Base-by-base conservation (phyloP, 2,888 invertebrate species). In the Julus scandinavius region DNA sequence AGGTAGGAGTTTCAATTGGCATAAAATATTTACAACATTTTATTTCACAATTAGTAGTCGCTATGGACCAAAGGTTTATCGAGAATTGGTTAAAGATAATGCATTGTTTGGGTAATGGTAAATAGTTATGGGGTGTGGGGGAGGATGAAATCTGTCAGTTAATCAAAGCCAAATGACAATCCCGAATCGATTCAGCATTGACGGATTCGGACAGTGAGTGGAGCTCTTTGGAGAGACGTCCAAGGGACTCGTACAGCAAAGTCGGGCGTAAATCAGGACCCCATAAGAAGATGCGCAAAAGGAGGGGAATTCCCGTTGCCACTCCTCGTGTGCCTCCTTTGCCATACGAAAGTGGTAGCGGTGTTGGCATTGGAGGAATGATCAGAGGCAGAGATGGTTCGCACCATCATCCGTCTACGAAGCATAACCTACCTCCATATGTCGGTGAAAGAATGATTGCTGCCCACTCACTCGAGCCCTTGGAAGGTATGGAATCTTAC, bases 151-250 rank as follows among this genome's bases (percentile, higher is more conserved):
- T 80, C 80, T 80, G 13, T 38, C 80, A 29, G 80, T 80, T 80
- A 80, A 29, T 80, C 80, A 80, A 80, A 80, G 80, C 80, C 80
- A 80, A 80, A 85, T 85, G 85, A 85, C 85, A 85, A 85, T 20
- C 11, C 85, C 85, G 29, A 41, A 50, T 45, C 49, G 85, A 85
- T 85, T 85, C 92, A 95, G 96, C 96, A 88, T 96, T 96, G 92
- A 96, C 96, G 89, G 97, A 98, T 92, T 97, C 97, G 7, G 97
- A 98, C 92, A 97, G 97, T 90, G 97, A 97, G 90, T 96, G 95
- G 92, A 96, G 96, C 90, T 96, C 96, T 90, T 92, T 94, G 90
- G 95, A 95, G 91, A 93, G 94, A 89, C 92, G 93, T 89, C 93
- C 95, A 89, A 90, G 91, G 87, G 94, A 95, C 89, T 90, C 91